Base-by-base conservation (phyloP, 2,797 vertebrate genomes). In the Smutsia gigantea region DNA sequence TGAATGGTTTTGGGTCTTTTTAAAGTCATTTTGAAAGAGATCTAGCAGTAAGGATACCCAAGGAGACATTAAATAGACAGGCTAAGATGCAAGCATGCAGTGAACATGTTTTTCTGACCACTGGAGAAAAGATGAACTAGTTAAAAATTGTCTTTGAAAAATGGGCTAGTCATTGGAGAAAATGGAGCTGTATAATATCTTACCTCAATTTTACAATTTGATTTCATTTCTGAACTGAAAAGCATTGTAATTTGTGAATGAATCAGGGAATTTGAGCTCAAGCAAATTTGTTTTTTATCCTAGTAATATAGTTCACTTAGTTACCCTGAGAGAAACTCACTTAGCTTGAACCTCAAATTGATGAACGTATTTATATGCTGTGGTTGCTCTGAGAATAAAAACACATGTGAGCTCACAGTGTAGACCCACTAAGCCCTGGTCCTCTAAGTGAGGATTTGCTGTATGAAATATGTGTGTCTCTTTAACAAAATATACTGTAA, bases 141-240 rank as follows among this genome's bases (percentile, higher is more conserved):
- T 51, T 77, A 66, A 66, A 72, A 55, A 59, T 0, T 23, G 21
- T 85, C 59, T 92, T 68, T 84, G 94, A 72, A 77, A 93, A 42
- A 59, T 49, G 68, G 68, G 27, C n/a, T 13, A 55, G 29, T 13
- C 74, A n/a, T 81, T 90, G 75, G 59, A 84, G n/a, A 51, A 88
- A 88, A 91, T 81, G 66, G 66, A 64, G 9, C 46, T 74, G 31
- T 72, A 9, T 55, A 90, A 51, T 69, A 82, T 53, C 90, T 72
- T 42, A 55, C 27, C 37, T 57, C 83, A 66, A 63, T 72, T 87
- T 93, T 8, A 55, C 53, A 31, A 93, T 61, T 81, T 59, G 39
- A 93, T 51, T 90, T 93, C 34, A 53, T 64, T 88, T 88, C 77
- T 81, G 31, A 61, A 64, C 46, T 39, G 69, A 66, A 29, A 90